Conservation (phyloP, 30 jellyfish, hydroid and myxozoan species). For the Phacellophora camtschatica region DNA sequence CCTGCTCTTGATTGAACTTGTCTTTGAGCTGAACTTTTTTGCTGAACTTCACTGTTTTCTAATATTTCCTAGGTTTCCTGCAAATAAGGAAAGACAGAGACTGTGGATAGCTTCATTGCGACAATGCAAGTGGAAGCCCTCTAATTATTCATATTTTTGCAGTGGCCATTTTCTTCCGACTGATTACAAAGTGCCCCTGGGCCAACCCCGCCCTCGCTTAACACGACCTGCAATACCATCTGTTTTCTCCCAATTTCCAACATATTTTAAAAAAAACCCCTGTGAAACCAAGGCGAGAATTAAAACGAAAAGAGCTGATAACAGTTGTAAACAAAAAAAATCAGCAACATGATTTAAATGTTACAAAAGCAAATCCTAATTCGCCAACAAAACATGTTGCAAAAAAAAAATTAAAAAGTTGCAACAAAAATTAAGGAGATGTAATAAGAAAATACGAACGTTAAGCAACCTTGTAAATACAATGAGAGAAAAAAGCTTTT, state of each 20-base stretch:
- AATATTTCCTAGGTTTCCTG: no score
- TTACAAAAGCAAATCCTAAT: not conserved
- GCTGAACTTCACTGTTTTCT: no score
- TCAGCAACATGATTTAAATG: not conserved
- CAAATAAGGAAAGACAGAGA: no score
- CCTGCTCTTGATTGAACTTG: no score
- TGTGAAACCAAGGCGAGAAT: not conserved
- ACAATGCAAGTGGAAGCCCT: no score
- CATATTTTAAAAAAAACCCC: not conserved
- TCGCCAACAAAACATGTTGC: not conserved
- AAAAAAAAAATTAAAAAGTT: not conserved
- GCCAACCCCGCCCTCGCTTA: not conserved
- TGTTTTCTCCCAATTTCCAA: not conserved
- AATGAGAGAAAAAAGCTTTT: not conserved
- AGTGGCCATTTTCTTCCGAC: no score
- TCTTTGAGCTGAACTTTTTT: no score
- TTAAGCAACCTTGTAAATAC: not conserved
- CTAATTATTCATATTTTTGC: no score
- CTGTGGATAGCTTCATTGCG: no score
- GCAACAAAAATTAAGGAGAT: not conserved
- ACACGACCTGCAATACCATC: not conserved
- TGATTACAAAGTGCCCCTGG: not conserved
- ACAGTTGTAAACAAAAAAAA: not conserved
- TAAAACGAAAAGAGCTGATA: no score
- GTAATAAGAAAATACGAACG: not conserved